Percentiles rank a stretch among this genome's conserved stretches.
These are phyloP conservation scores for Cosmia trapezina DNA, from an alignment of 2,888 invertebrate species.

Conservation along the genomic window DNA sequence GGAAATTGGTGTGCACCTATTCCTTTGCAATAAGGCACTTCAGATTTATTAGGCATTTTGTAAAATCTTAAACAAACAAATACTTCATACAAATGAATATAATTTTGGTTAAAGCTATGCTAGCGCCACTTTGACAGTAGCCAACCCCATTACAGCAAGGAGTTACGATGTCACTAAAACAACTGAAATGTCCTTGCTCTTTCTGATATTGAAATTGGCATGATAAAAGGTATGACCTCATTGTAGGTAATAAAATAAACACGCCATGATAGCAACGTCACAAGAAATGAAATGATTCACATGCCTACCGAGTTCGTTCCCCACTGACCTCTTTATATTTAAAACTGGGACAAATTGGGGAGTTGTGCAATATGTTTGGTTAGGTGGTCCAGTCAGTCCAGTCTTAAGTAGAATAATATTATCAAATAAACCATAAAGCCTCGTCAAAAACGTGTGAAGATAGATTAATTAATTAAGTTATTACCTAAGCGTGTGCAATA, in stretches of 20 bases:
- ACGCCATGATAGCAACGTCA: constrained; percentile 10
- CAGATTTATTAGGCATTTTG: too few species aligned
- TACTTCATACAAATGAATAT: too few species aligned
- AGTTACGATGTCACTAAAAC: neutral
- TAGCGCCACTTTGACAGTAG: too few species aligned
- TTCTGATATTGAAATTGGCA: constrained; percentile 13
- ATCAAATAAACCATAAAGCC: neutral
- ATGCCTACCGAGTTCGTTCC: neutral
- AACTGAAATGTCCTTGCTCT: constrained; percentile 2
- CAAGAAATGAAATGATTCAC: constrained; percentile 18
- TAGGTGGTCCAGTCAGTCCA: neutral
- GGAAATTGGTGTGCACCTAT: too few species aligned
- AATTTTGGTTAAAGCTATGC: too few species aligned
- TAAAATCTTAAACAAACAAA: too few species aligned
- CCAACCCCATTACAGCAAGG: neutral
- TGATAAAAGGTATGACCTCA: constrained; percentile 29
- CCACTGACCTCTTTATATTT: constrained; percentile 35
- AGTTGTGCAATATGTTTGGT: constrained; percentile 14
- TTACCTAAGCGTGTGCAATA: neutral
- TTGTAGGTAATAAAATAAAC: constrained; percentile 12
- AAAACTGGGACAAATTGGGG: constrained; percentile 19
- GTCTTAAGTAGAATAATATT: neutral
- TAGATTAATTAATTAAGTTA: neutral
- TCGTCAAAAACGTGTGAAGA: neutral
- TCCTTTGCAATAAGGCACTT: too few species aligned